Evolutionary conservation across 2,113 vertebrate species (phyloP).

Genomic region (Anolis sagrei): DNA sequence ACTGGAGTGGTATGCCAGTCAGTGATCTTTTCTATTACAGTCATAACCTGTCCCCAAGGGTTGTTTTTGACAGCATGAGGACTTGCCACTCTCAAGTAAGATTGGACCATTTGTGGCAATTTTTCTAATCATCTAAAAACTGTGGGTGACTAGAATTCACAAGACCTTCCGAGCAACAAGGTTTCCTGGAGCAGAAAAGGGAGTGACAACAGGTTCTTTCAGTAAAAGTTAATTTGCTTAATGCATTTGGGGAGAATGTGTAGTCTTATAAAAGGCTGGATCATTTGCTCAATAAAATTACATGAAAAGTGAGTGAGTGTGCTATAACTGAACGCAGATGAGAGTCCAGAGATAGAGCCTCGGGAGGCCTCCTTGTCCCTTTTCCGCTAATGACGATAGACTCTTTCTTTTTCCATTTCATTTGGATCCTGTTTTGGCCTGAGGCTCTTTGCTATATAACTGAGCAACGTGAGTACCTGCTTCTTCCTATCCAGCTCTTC

Average conservation of each 20-base stretch:
- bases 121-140: background rate
- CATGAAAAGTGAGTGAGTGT: constrained; percentile 11
- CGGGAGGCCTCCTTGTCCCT: constrained; percentile 10
- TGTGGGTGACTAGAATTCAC: background rate
- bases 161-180: background rate
- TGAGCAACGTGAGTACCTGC: accelerated
- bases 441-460: background rate
- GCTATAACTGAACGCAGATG: background rate
- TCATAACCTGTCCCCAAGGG: background rate
- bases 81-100: background rate
- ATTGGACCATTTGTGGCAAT: background rate
- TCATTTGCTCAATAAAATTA: constrained; percentile 44
- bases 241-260: constrained; percentile 12
- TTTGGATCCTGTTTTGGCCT: background rate
- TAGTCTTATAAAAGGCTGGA: constrained; percentile 24
- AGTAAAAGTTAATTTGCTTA: constrained; percentile 58
- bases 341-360: background rate
- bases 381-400: background rate
- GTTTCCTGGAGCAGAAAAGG: constrained; percentile 49
- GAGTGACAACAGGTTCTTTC: constrained; percentile 42
- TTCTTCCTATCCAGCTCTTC: background rate
- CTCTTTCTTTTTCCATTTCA: background rate
- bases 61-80: background rate
- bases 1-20: background rate
- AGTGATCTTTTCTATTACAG: background rate